Percentiles rank a stretch among this genome's conserved stretches.
Evolutionary conservation across 2,888 invertebrate genomes (phyloP).

Genomic region (Troglohyphantes excavatus): DNA sequence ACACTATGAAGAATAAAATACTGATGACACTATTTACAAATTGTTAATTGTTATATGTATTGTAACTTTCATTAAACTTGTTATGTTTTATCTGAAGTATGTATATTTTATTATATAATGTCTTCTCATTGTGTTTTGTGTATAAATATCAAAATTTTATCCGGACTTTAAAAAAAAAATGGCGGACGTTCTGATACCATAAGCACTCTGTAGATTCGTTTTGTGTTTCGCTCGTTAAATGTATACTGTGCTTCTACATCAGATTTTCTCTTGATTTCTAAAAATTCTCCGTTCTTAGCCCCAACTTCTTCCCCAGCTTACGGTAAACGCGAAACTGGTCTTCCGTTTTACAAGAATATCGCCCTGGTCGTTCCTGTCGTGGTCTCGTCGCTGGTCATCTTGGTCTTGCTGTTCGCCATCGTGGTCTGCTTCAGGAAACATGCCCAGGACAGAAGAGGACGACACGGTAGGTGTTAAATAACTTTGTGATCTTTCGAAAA

Average conservation of each 20-base stretch:
- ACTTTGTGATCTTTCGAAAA: too few species aligned
- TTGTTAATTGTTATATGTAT: too few species aligned
- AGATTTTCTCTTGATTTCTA: neutral
- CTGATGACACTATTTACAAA: too few species aligned
- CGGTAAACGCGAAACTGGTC: constrained; percentile 69
- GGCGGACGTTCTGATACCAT: constrained; percentile 72
- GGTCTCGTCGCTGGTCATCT: constrained; percentile 67
- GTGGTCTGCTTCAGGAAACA: constrained; percentile 73
- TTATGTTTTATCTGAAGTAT: too few species aligned
- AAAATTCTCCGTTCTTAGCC: constrained; percentile 54
- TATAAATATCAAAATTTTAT: neutral
- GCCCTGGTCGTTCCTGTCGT: constrained; percentile 74
- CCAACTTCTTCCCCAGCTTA: constrained; percentile 74
- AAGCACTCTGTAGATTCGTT: constrained; percentile 66
- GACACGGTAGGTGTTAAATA: constrained; percentile 11
- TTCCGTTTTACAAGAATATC: constrained; percentile 73
- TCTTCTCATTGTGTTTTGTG: neutral
- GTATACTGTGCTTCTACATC: neutral
- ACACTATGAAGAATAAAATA: too few species aligned
- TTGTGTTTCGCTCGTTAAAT: neutral
- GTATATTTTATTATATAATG: too few species aligned
- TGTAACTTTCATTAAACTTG: too few species aligned
- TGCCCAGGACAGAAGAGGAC: constrained; percentile 62
- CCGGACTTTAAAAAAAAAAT: neutral
- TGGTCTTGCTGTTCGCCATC: constrained; percentile 70